These are phyloP conservation scores for Sprattus sprattus DNA, from an alignment of 2,113 vertebrate species.

Conservation along the genomic window DNA sequence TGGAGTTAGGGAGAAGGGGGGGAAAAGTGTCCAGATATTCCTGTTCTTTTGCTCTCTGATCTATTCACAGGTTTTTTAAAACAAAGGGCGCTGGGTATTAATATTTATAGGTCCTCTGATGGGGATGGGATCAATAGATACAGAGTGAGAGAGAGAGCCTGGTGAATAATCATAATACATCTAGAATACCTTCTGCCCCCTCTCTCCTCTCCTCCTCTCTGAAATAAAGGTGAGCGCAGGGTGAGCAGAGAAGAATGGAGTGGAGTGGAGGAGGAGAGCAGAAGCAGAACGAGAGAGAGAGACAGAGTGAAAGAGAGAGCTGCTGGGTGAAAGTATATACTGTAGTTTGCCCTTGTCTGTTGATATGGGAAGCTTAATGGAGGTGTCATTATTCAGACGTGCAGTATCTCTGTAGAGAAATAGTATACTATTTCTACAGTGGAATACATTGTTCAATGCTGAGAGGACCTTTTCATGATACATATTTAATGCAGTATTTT, in stretches of 20 bases:
- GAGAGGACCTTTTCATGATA: neutral
- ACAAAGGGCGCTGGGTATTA: slow-evolving; percentile 67
- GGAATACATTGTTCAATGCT: neutral
- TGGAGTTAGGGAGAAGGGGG: slow-evolving; percentile 48
- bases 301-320: neutral
- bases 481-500: neutral
- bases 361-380: neutral
- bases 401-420: neutral
- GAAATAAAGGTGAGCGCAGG: neutral
- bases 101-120: slow-evolving; percentile 71
- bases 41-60: slow-evolving; percentile 65
- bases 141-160: neutral
- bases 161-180: neutral
- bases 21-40: slow-evolving; percentile 62
- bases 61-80: slow-evolving; percentile 73
- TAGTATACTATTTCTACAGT: neutral
- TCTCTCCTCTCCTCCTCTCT: neutral
- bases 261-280: neutral
- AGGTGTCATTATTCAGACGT: too few relatives aligned
- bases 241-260: neutral
- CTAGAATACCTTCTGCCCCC: neutral
- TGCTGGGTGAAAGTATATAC: neutral
- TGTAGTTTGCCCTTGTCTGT: neutral
- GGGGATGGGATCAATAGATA: slow-evolving; percentile 69
- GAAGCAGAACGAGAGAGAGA: neutral